phyloP scores from a whole-genome alignment of 2,888 invertebrate species.

The Helleia helle region DNA sequence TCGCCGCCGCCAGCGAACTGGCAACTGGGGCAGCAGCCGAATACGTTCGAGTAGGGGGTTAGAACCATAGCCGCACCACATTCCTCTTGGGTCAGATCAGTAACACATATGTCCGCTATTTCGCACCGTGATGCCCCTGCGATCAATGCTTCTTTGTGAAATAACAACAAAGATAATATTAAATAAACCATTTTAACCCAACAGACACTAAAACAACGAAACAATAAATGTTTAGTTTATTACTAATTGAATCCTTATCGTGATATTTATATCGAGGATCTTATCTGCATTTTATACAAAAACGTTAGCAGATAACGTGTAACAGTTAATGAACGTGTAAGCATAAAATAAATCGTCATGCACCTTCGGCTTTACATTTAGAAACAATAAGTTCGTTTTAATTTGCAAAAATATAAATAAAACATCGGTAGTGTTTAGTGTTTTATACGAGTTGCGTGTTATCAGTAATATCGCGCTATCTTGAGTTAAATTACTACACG shows the following conservation, averaged over 20 bases:
- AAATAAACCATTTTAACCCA: constrained; percentile 12
- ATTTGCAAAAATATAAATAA: background rate
- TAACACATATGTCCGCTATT: constrained; percentile 45
- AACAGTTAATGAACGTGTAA: background rate
- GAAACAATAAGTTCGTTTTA: background rate
- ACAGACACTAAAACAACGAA: constrained; percentile 15
- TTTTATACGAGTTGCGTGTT: constrained; percentile 33
- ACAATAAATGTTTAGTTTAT: constrained; percentile 23
- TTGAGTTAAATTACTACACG: constrained; percentile 54
- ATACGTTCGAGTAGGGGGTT: constrained; percentile 35
- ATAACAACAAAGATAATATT: constrained; percentile 16
- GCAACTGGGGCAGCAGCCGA: constrained; percentile 64
- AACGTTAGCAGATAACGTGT: too few relatives aligned
- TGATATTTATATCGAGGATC: constrained; percentile 20
- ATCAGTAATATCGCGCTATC: constrained; percentile 70
- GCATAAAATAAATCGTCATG: too few relatives aligned
- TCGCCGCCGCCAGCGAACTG: constrained; percentile 20
- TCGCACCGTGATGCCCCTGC: constrained; percentile 35
- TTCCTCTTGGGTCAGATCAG: constrained; percentile 38
- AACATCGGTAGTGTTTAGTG: constrained; percentile 17
- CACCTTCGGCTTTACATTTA: background rate
- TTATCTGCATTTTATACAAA: too few relatives aligned
- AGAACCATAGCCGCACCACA: constrained; percentile 35
- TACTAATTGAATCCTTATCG: constrained; percentile 35
- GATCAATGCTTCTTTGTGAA: constrained; percentile 21